Evolutionary conservation across 2,888 invertebrate genomes (phyloP).

Genomic region (Aleiodes leptofemur): DNA sequence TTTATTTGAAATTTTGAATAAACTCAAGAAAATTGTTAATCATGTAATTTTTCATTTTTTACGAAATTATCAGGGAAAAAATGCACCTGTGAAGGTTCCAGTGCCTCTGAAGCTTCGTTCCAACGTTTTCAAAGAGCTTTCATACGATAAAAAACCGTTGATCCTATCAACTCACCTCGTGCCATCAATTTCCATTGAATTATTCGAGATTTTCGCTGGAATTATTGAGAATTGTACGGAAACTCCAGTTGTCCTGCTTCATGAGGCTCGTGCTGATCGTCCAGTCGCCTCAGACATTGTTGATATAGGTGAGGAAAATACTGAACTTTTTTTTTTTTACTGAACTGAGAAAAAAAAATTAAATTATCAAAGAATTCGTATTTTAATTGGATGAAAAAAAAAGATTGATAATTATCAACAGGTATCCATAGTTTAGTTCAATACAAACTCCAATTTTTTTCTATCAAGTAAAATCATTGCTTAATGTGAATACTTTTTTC

Average conservation of each 20-base stretch:
- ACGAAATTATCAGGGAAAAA: constrained; percentile 7
- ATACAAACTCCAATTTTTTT: too few relatives aligned
- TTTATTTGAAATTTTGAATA: too few relatives aligned
- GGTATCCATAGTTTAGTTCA: too few relatives aligned
- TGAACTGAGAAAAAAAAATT: too few relatives aligned
- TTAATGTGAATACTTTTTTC: too few relatives aligned
- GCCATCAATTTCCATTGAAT: constrained; percentile 65
- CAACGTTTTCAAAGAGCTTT: constrained; percentile 37
- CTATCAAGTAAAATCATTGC: too few relatives aligned
- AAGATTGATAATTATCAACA: too few relatives aligned
- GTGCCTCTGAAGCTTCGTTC: constrained; percentile 58
- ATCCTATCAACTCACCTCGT: constrained; percentile 67
- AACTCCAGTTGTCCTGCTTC: constrained; percentile 62
- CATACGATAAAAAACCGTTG: constrained; percentile 58
- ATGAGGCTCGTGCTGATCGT: constrained; percentile 63
- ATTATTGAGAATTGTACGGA: constrained; percentile 64
- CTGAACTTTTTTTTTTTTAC: too few relatives aligned
- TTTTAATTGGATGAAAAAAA: too few relatives aligned
- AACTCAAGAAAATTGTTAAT: neutral
- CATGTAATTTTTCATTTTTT: neutral
- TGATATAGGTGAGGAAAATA: constrained; percentile 63
- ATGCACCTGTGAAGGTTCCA: constrained; percentile 58
- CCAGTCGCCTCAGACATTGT: constrained; percentile 63
- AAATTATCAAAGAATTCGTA: too few relatives aligned
- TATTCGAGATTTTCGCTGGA: constrained; percentile 67